These are phyloP conservation scores for Pardalotus punctatus DNA, from an alignment of 2,113 vertebrate species.

Conservation along the genomic window DNA sequence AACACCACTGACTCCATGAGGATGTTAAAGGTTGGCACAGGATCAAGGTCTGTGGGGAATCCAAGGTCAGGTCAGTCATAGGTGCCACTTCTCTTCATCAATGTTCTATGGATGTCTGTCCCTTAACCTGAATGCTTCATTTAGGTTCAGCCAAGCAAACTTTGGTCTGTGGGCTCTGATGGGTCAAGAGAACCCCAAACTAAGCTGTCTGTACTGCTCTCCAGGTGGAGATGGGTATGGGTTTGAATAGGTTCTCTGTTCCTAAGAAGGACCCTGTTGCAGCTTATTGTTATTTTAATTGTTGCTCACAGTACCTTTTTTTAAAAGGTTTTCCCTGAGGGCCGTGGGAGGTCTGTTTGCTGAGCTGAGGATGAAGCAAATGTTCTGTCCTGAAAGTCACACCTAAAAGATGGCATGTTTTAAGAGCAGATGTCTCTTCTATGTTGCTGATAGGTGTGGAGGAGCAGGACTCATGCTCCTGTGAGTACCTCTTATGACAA, in stretches of 20 bases:
- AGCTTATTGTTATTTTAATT: not conserved
- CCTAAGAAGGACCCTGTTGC: not conserved
- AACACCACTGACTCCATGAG: not conserved
- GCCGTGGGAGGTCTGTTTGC: not conserved
- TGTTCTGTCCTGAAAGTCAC: not conserved
- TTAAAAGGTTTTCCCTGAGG: not conserved
- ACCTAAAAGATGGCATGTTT: not conserved
- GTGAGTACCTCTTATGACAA: not conserved
- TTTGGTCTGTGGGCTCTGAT: not conserved
- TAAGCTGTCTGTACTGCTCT: not conserved
- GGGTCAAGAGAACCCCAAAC: not conserved
- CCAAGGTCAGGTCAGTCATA: not conserved
- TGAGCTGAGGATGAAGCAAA: not conserved
- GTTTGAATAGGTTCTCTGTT: not conserved
- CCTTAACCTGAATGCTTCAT: not conserved
- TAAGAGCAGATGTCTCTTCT: not conserved
- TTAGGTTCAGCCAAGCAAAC: not conserved
- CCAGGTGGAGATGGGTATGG: not conserved
- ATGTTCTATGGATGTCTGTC: not conserved
- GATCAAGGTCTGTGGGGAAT: not conserved
- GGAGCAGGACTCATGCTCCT: not conserved
- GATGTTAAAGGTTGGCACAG: not conserved
- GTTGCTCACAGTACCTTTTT: not conserved
- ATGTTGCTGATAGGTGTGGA: not conserved
- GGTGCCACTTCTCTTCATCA: accelerated